Base-by-base conservation (phyloP, 2,888 invertebrate species). In the Nowickia ferox region DNA sequence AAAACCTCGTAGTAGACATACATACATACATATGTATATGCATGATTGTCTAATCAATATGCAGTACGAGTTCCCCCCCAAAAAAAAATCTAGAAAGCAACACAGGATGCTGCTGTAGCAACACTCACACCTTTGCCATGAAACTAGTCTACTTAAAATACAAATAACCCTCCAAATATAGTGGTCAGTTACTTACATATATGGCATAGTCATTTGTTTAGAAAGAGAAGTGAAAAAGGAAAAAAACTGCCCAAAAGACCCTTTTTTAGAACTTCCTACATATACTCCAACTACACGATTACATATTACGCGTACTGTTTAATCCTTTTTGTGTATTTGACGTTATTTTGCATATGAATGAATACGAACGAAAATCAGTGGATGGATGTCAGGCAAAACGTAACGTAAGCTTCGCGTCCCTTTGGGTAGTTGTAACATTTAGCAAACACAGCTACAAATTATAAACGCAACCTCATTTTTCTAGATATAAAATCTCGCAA, bases 301-400 rank as follows among this genome's bases (percentile, higher is more conserved):
- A 44, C 30, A 15, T 63, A 80, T 48, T 61, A 71, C 86, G 83
- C 86, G 83, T 65, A 86, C 61, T 68, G 80, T 78, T 72, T 80
- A 86, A 79, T 80, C 83, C 83, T 71, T 80, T 44, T 83, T 86
- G 76, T 80, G 63, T 71, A 72, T 82, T 85, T 85, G 78, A 78
- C 75, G 74, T 74, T 82, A 78, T 75, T 85, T 85, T 82, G 82
- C 82, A 82, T 85, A 78, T 57, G 76, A 76, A 77, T 75, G 68
- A 75, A 77, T 17, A 19, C 63, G 19, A 10, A 19, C 63, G 19
- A 10, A 75, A 53, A 80, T 80, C 48, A 57, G 55, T 74, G 17
- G 30, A 57, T 22, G 55, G 44, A 38, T 66, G 72, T 2, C 5
- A 38, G 44, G 38, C 59, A 30, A 38, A 46, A 68, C 42, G n/a